Conservation (phyloP, 2,113 vertebrate species). For the Limnothrissa miodon region DNA sequence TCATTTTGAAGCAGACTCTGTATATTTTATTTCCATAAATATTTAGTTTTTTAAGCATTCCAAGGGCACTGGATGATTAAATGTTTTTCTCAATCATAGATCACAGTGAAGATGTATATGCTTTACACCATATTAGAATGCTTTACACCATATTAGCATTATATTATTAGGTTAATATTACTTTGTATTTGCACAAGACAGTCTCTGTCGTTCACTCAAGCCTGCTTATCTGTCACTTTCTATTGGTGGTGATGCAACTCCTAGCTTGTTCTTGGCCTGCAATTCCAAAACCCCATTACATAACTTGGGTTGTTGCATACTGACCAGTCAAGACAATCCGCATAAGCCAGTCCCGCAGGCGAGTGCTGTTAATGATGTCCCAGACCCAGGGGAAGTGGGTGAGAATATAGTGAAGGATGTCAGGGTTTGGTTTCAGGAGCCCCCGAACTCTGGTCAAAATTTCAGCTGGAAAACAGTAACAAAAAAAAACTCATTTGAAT, state of each 20-base stretch:
- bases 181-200: background rate
- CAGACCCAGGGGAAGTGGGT: slow-evolving; percentile 88
- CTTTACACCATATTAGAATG: background rate
- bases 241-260: background rate
- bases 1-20: background rate
- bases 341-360: slow-evolving; percentile 81
- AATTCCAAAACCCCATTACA: background rate
- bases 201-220: background rate
- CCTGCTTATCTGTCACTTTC: background rate
- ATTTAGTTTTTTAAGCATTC: background rate
- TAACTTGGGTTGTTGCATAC: slow-evolving; percentile 14
- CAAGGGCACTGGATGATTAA: background rate
- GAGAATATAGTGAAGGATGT: slow-evolving; percentile 77
- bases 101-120: background rate
- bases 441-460: slow-evolving; percentile 77
- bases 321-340: slow-evolving; percentile 83
- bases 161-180: too few relatives aligned
- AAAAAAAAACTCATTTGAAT: background rate
- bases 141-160: background rate
- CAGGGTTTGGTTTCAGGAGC: slow-evolving; percentile 78
- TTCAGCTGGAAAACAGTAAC: slow-evolving; percentile 69
- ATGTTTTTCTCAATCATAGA: background rate
- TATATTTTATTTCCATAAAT: background rate
- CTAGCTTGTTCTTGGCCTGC: background rate
- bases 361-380: slow-evolving; percentile 83